Percentiles rank a stretch among this genome's conserved stretches.
Conservation (phyloP, 2,797 vertebrate genomes). For the Spinus olivaceus region DNA sequence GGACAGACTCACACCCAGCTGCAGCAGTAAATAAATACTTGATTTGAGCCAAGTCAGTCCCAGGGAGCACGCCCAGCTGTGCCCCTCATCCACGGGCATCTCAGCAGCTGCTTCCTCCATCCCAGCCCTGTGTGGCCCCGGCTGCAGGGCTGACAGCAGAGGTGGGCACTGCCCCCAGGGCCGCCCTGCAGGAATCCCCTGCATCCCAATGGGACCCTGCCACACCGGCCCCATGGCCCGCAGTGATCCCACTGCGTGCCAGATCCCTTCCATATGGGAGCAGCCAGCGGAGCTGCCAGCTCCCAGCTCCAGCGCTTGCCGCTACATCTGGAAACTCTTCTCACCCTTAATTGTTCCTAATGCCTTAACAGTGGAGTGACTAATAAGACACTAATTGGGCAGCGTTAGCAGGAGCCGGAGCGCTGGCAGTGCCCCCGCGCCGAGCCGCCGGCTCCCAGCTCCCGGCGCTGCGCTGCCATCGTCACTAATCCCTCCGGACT, state of each 20-base stretch:
- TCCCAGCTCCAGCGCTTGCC: conserved; percentile 5
- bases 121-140: fast-evolving
- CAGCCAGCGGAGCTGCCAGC: not conserved
- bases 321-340: conserved; percentile 74
- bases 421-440: not conserved
- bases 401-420: conserved; percentile 1
- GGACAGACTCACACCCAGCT: not conserved
- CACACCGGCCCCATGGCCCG: fast-evolving
- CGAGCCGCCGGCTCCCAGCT: not conserved
- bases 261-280: conserved; percentile 38
- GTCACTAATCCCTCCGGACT: not conserved
- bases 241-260: fast-evolving
- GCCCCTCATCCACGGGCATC: not conserved
- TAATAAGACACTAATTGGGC: conserved; percentile 72
- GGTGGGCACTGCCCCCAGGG: fast-evolving
- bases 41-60: not conserved
- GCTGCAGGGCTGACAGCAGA: fast-evolving
- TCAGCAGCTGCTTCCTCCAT: fast-evolving
- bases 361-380: conserved; percentile 68
- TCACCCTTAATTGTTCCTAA: conserved; percentile 74
- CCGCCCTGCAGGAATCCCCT: fast-evolving
- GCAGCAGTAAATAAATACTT: not conserved
- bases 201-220: fast-evolving
- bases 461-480: not conserved
- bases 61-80: fast-evolving